Conservation (phyloP, 1,140 invertebrate genomes). For the Globodera ellingtonae region DNA sequence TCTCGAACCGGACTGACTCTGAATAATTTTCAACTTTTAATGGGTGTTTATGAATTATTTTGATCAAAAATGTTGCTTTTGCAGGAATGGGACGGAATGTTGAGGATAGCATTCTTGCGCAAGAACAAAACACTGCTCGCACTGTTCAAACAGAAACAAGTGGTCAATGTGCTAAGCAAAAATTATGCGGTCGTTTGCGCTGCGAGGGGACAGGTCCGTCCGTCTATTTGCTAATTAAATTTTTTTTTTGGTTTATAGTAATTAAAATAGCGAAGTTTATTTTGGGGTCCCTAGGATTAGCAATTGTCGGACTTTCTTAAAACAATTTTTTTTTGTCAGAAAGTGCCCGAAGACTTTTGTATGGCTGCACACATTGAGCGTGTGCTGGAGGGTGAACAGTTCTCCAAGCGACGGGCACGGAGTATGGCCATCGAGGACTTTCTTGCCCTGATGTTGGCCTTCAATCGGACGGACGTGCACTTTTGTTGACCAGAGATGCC, state of each 20-base stretch:
- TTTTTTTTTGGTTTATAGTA: too few species aligned
- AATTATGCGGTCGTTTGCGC: slow-evolving; percentile 89
- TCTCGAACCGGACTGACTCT: too few species aligned
- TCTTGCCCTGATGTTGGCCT: slow-evolving; percentile 70
- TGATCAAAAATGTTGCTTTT: slow-evolving; percentile 8
- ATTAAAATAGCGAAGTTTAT: not conserved
- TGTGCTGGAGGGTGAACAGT: slow-evolving; percentile 73
- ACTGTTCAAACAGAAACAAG: slow-evolving; percentile 81
- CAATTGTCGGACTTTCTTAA: not conserved
- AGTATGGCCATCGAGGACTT: slow-evolving; percentile 97
- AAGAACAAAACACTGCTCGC: slow-evolving; percentile 91
- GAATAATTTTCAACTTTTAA: slow-evolving; percentile 4
- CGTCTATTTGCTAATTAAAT: not conserved
- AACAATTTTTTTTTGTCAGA: slow-evolving; percentile 69
- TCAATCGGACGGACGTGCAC: slow-evolving; percentile 61
- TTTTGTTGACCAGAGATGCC: slow-evolving; percentile 32
- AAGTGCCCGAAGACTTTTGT: slow-evolving; percentile 78
- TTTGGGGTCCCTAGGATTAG: not conserved
- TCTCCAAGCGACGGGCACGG: slow-evolving; percentile 80
- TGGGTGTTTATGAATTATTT: slow-evolving; percentile 13
- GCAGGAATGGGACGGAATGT: slow-evolving; percentile 92
- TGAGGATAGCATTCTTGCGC: slow-evolving; percentile 87
- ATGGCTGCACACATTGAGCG: slow-evolving; percentile 81
- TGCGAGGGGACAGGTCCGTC: slow-evolving; percentile 77
- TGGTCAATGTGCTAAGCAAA: slow-evolving; percentile 81